Evolutionary conservation across 1,140 invertebrate species (phyloP), one percentile per base, ranked within the genome.

Genomic region (Pogonognathellus flavescens): DNA sequence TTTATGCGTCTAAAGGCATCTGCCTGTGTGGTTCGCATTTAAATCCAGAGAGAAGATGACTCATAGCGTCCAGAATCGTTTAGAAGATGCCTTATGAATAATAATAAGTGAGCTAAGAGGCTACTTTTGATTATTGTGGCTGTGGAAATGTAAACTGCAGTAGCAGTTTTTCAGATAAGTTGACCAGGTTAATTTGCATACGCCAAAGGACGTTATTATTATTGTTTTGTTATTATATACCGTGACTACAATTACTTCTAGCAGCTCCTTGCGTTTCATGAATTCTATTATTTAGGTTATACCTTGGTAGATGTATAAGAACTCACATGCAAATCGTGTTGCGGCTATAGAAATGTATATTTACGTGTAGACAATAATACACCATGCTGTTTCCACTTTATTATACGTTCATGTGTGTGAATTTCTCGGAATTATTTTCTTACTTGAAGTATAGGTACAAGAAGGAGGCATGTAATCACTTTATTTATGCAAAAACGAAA

Each of bases 181-280:
- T 66, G 22, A 25, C 62, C 62, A 66, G 62, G 14, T 66, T 31
- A 31, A 66, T 66, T 66, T 66, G 62, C 62, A 66, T 66, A 13
- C 14, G 14, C 25, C 25, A 66, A 25, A 25, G 62, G 25, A 66
- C 11, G 11, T 66, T 66, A 22, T 25, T 22, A 14, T 25, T 66
- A 25, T 41, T 66, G 10, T 14, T 66, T 10, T 11, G 14, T 25
- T 66, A 25, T 14, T 11, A 25, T 25, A 20, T 18, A 18, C 16
- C n/a, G 18, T 60, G 18, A 18, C 59, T 20, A 60, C 25, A 25
- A 66, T 25, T 66, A 6, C 62, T 25, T 25, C 20, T 25, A 20
- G 20, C 10, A 66, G 7, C 20, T 22, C 14, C 13, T 55, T 55
- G 53, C 9, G 10, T 55, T 55, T 53, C 13, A 53, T 53, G 7